Evolutionary conservation across 2,797 vertebrate genomes (phyloP).

Genomic region (Ibycter americanus): DNA sequence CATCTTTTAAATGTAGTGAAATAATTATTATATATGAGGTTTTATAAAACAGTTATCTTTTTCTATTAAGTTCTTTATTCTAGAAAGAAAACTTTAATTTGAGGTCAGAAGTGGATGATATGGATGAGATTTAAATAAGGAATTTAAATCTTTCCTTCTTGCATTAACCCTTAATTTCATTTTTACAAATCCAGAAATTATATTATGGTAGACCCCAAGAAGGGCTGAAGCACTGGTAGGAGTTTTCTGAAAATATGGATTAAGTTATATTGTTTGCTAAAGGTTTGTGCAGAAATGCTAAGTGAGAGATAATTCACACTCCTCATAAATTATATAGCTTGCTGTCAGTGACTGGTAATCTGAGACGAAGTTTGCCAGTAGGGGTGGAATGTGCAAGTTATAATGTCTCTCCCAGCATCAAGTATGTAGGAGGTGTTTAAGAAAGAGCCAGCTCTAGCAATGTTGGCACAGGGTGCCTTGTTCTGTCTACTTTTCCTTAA

Average conservation of each 20-base stretch:
- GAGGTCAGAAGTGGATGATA: not conserved
- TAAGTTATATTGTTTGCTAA: not conserved
- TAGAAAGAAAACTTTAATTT: not conserved
- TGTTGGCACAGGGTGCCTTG: not conserved
- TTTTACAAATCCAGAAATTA: not conserved
- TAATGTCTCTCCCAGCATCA: not conserved
- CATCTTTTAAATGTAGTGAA: not conserved
- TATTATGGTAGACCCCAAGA: not conserved
- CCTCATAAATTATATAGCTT: not conserved
- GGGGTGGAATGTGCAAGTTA: not conserved
- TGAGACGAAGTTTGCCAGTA: not conserved
- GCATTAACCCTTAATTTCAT: not conserved
- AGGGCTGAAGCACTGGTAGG: not conserved
- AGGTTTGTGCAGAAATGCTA: not conserved
- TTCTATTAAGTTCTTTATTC: not conserved
- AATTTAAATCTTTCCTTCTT: not conserved
- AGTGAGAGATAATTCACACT: not conserved
- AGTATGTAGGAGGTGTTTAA: not conserved
- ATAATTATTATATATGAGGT: not conserved
- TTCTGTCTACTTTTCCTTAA: slow-evolving; percentile 10
- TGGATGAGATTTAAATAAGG: not conserved
- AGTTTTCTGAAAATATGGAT: not conserved
- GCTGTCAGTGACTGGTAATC: not conserved
- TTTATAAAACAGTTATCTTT: not conserved
- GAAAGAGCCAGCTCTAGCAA: not conserved